These are phyloP conservation scores for Lanius ludovicianus DNA, from an alignment of 2,113 vertebrate genomes.

Conservation along the genomic window DNA sequence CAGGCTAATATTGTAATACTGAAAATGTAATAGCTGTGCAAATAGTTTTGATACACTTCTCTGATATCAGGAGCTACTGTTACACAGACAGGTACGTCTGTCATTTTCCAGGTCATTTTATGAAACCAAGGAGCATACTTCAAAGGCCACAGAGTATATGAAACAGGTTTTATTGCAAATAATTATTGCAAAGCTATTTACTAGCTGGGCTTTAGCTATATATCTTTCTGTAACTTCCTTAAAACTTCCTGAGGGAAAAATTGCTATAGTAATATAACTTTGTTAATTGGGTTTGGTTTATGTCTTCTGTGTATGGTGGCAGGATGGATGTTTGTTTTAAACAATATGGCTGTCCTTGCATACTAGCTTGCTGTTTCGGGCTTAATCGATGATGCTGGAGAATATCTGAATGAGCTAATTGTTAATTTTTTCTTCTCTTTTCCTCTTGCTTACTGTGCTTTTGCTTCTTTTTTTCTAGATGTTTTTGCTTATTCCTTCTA, in stretches of 20 bases:
- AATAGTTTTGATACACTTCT: conserved; percentile 29
- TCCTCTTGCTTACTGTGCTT: conserved; percentile 77
- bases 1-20: not conserved
- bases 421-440: conserved; percentile 73
- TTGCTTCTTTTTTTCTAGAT: conserved; percentile 78
- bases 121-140: conserved; percentile 50
- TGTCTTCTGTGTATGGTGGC: conserved; percentile 45
- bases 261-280: not conserved
- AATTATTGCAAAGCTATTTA: conserved; percentile 49
- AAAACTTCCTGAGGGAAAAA: conserved; percentile 44
- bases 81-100: conserved; percentile 15
- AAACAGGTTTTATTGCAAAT: conserved; percentile 45
- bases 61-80: conserved; percentile 9
- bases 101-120: conserved; percentile 50
- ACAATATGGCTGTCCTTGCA: conserved; percentile 51
- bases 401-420: conserved; percentile 71
- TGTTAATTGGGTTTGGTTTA: conserved; percentile 60
- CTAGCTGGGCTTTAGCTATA: conserved; percentile 2
- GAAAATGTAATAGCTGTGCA: conserved; percentile 33
- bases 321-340: conserved; percentile 55
- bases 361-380: conserved; percentile 68
- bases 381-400: conserved; percentile 63
- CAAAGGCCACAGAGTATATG: conserved; percentile 29
- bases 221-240: conserved; percentile 40
- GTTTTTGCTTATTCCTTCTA: conserved; percentile 72